Evolutionary conservation across 2,888 invertebrate species (phyloP), one percentile per base, ranked within the genome.

Genomic region (Parnassius smintheus): DNA sequence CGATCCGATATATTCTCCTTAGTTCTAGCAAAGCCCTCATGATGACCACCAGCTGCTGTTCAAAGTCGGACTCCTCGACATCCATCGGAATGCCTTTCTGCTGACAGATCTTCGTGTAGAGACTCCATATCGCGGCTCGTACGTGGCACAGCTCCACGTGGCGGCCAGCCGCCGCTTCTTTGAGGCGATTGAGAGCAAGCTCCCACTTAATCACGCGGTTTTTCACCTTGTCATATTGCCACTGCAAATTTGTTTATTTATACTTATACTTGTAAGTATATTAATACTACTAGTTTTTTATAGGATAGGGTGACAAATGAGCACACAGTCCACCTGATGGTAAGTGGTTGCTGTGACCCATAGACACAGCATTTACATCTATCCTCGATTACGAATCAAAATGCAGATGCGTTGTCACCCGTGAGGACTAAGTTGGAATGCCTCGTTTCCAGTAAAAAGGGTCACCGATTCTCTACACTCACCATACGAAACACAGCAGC

Each of bases 191-290:
- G 1, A 95, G 87, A 0, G 93, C 91, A 2, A 91, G 76, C 77
- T 95, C 94, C 93, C 94, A 94, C 72, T 93, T 93, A 44, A 94
- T 80, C 0, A 94, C 92, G 46, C 93, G 88, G 66, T 90, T 91
- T 48, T 93, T 90, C 1, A 94, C 93, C 62, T 88, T 90, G 71
- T 94, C 94, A 75, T 93, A 94, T 51, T 93, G 90, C 75, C 91
- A 91, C 88, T 94, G 88, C 0, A 77, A 60, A 49, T 48, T 53
- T 25, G 9, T 13, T n/a, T 4, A 35, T 35, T 35, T 35, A 35
- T 35, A 35, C 35, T 7, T 7, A 35, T 4, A 35, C 35, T 35
- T 4, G 7, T 35, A 7, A 1, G 35, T 35, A 35, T 35, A 35
- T 35, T 18, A 18, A 18, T 18, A 18, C 18, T 18, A 18, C 18